Conservation (phyloP, 2,888 invertebrate species). For the Timema cristinae region DNA sequence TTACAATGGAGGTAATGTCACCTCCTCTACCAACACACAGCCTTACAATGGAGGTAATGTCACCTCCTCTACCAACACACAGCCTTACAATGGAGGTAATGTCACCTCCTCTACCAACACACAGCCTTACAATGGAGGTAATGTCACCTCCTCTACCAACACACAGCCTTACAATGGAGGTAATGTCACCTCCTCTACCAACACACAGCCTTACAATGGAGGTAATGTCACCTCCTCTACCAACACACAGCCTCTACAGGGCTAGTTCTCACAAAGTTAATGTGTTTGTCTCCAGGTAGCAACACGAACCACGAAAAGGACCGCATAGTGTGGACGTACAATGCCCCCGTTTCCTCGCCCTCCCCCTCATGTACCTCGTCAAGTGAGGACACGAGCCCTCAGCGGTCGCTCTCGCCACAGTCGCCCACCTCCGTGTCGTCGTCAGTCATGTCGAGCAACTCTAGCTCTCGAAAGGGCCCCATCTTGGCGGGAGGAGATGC, state of each 20-base stretch:
- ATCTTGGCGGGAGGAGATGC: slow-evolving; percentile 29
- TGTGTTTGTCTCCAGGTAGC: background rate
- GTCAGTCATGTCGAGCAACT: slow-evolving; percentile 75
- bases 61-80: too few species aligned
- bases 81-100: background rate
- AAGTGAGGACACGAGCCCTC: slow-evolving; percentile 43
- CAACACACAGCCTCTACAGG: background rate
- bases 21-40: slow-evolving; percentile 82
- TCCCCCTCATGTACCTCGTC: slow-evolving; percentile 44
- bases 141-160: slow-evolving; percentile 87
- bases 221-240: slow-evolving; percentile 13
- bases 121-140: too few species aligned
- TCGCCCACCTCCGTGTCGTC: slow-evolving; percentile 86
- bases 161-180: slow-evolving; percentile 54
- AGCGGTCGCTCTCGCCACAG: slow-evolving; percentile 65
- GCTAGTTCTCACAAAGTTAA: too few species aligned
- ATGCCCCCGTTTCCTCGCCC: slow-evolving; percentile 68
- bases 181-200: too few species aligned
- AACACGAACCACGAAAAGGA: slow-evolving; percentile 38
- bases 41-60: slow-evolving; percentile 43
- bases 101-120: slow-evolving; percentile 12
- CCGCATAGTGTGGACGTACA: slow-evolving; percentile 88
- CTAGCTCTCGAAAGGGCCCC: slow-evolving; percentile 22
- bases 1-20: too few species aligned
- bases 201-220: too few species aligned